Conservation (phyloP, 2,888 invertebrate genomes). For the Andrena minutula region DNA sequence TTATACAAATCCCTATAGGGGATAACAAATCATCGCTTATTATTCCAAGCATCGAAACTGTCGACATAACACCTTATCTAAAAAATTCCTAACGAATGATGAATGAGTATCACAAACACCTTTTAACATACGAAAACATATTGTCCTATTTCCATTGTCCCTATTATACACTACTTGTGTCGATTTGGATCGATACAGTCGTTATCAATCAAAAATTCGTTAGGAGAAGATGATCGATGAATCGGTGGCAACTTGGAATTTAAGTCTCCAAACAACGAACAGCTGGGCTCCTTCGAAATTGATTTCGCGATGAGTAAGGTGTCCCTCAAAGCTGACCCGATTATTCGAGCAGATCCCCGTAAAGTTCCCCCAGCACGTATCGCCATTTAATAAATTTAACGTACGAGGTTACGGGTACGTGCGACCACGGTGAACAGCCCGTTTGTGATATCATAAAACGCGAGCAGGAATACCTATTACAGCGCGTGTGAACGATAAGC, state of each 20-base stretch:
- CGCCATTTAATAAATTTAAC: constrained; percentile 48
- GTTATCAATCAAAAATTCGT: too few relatives aligned
- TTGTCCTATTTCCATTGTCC: too few relatives aligned
- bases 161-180: too few relatives aligned
- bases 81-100: too few relatives aligned
- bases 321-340: constrained; percentile 12
- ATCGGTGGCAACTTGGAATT: not conserved
- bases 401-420: constrained; percentile 18
- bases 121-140: too few relatives aligned
- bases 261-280: not conserved
- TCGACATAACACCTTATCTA: too few relatives aligned
- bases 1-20: too few relatives aligned
- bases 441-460: constrained; percentile 60
- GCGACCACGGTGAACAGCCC: constrained; percentile 20
- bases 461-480: constrained; percentile 45
- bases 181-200: too few relatives aligned
- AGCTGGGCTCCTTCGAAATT: constrained; percentile 6
- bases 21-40: too few relatives aligned
- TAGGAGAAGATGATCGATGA: too few relatives aligned
- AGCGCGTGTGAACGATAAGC: constrained; percentile 49
- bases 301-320: constrained; percentile 9
- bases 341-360: constrained; percentile 18
- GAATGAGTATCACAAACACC: too few relatives aligned
- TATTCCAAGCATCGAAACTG: too few relatives aligned
- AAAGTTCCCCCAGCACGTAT: constrained; percentile 41